Percentiles rank a stretch among this genome's conserved stretches.
These are phyloP conservation scores for Timema cristinae DNA, from an alignment of 2,888 invertebrate species.

Conservation along the genomic window DNA sequence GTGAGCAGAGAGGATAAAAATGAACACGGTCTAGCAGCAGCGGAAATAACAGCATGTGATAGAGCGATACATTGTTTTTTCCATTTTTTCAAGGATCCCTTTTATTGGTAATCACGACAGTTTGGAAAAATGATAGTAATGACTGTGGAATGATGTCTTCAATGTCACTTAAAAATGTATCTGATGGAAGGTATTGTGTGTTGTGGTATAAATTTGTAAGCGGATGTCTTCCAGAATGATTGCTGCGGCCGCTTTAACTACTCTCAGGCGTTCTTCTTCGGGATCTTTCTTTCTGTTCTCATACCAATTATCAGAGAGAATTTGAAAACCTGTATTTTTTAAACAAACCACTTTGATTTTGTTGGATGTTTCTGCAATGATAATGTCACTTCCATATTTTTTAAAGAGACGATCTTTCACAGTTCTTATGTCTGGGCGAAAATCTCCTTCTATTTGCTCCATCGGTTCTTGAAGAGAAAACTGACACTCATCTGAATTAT, in stretches of 20 bases:
- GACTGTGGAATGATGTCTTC: background rate
- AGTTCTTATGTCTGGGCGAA: no score
- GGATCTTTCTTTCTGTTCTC: background rate
- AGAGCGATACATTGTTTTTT: background rate
- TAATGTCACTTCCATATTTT: no score
- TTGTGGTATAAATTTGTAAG: background rate
- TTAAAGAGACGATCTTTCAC: background rate
- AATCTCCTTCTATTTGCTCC: no score
- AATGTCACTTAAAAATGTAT: background rate
- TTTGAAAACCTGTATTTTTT: no score
- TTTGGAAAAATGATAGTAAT: background rate
- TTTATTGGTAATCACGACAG: background rate
- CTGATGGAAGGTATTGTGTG: background rate
- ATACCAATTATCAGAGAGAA: conserved; percentile 12
- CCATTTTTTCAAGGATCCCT: background rate
- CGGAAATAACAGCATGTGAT: background rate
- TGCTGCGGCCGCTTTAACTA: background rate
- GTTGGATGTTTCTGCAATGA: no score
- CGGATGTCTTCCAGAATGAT: conserved; percentile 5
- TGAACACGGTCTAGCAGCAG: background rate
- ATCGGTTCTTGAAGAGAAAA: no score
- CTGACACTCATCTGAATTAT: conserved; percentile 3
- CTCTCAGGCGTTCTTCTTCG: background rate
- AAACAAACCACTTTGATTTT: no score
- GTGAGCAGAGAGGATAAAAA: background rate